phyloP scores from a whole-genome alignment of 1,140 invertebrate genomes.

The Trachelipus rathkii region DNA sequence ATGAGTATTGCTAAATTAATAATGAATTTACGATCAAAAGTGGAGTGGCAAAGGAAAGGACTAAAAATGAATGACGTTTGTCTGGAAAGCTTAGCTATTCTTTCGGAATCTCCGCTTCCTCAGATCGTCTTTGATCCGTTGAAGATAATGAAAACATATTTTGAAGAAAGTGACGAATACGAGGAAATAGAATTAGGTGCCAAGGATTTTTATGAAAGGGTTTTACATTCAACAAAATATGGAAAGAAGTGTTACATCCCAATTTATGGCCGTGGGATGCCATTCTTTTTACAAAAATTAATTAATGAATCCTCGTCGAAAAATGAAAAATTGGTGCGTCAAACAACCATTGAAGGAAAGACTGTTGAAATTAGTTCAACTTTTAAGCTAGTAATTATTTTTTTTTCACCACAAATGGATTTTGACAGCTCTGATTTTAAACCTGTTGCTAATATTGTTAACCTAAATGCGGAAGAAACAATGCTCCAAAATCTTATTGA shows the following conservation, averaged over 20 bases:
- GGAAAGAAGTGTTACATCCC: constrained; percentile 23
- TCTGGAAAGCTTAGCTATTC: constrained; percentile 33
- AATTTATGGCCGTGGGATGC: constrained; percentile 24
- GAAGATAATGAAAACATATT: constrained; percentile 27
- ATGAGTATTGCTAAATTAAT: constrained; percentile 22
- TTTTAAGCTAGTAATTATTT: background rate
- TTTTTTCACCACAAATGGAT: background rate
- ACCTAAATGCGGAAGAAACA: constrained; percentile 29
- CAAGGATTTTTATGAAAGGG: constrained; percentile 14
- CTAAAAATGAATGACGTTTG: constrained; percentile 26
- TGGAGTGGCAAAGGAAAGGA: constrained; percentile 32
- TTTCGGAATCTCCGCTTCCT: constrained; percentile 28
- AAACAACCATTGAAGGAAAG: background rate
- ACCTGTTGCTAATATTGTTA: constrained; percentile 27
- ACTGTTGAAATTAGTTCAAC: background rate
- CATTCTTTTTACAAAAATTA: constrained; percentile 24
- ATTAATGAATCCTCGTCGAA: constrained; percentile 17
- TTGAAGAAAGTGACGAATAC: constrained; percentile 20
- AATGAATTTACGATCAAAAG: constrained; percentile 25
- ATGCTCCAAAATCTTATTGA: constrained; percentile 25
- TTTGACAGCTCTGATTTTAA: constrained; percentile 17
- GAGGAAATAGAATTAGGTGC: constrained; percentile 27
- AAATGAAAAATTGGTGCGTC: background rate
- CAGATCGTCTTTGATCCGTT: constrained; percentile 35
- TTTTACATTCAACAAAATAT: constrained; percentile 17